A percentile compares a stretch with the other conserved stretches of the same genome.
Evolutionary conservation across 2,113 vertebrate species (phyloP).

Genomic region (Pachyramphus minor): DNA sequence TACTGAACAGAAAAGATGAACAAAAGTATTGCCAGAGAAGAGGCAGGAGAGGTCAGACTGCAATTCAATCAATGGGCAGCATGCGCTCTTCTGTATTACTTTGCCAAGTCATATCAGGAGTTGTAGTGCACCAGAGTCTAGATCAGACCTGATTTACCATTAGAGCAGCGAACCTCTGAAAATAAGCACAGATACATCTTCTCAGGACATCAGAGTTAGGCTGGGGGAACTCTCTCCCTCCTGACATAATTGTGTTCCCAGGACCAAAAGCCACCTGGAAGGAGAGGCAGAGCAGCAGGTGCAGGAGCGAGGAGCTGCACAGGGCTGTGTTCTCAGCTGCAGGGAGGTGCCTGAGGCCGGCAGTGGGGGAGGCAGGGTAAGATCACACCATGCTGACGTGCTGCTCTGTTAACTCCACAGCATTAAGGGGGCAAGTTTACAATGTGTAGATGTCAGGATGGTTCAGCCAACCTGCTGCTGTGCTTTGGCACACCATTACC

Average conservation of each 20-base stretch:
- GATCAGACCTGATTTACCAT: background rate
- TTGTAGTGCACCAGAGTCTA: background rate
- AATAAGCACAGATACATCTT: background rate
- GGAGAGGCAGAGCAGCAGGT: background rate
- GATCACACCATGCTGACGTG: background rate
- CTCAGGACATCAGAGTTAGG: background rate
- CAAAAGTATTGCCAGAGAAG: conserved; percentile 17
- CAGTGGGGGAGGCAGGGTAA: background rate
- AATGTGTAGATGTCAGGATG: background rate
- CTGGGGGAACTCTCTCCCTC: background rate
- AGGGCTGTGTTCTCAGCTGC: background rate
- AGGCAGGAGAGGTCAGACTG: conserved; percentile 29
- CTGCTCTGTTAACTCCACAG: background rate
- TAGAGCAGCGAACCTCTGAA: background rate
- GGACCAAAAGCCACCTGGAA: background rate
- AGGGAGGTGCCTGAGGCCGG: background rate
- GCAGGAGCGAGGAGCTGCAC: background rate
- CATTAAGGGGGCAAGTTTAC: background rate
- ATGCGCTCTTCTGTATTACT: background rate
- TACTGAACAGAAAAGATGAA: conserved; percentile 25
- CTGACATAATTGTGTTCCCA: background rate
- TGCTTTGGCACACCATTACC: background rate
- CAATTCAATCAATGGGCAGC: conserved; percentile 23
- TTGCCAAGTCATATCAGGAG: background rate
- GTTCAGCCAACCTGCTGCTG: background rate